Evolutionary conservation across 2,888 invertebrate species (phyloP).

Genomic region (Synanthedon andrenaeformis): DNA sequence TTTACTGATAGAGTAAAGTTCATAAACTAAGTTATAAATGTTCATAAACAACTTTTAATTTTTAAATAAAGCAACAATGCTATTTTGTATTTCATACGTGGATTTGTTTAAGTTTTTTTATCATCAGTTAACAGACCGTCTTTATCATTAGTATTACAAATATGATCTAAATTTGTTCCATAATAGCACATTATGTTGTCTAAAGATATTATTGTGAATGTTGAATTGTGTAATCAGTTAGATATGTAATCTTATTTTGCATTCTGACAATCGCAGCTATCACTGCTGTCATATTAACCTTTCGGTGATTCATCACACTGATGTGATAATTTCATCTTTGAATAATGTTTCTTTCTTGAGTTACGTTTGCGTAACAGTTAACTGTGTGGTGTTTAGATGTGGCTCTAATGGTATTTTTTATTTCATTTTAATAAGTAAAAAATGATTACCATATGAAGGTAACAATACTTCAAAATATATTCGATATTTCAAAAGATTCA

Average conservation of each 20-base stretch:
- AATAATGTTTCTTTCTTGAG: slow-evolving; percentile 24
- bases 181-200: too few relatives aligned
- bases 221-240: neutral
- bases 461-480: too few relatives aligned
- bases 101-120: too few relatives aligned
- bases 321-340: slow-evolving; percentile 33
- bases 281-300: slow-evolving; percentile 24
- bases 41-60: too few relatives aligned
- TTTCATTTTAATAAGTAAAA: too few relatives aligned
- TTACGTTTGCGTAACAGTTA: slow-evolving; percentile 7
- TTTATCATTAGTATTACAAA: slow-evolving; percentile 24
- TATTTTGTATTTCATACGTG: too few relatives aligned
- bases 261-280: slow-evolving; percentile 18
- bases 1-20: too few relatives aligned
- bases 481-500: too few relatives aligned
- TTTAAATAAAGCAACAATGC: too few relatives aligned
- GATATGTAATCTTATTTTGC: slow-evolving; percentile 28
- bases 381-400: slow-evolving; percentile 2
- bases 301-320: slow-evolving; percentile 4
- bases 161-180: slow-evolving; percentile 31
- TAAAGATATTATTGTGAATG: neutral
- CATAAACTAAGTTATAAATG: too few relatives aligned
- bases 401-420: neutral
- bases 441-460: too few relatives aligned
- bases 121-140: neutral